Base-by-base conservation (phyloP, 1,140 invertebrate genomes). In the Holotrichia oblita region DNA sequence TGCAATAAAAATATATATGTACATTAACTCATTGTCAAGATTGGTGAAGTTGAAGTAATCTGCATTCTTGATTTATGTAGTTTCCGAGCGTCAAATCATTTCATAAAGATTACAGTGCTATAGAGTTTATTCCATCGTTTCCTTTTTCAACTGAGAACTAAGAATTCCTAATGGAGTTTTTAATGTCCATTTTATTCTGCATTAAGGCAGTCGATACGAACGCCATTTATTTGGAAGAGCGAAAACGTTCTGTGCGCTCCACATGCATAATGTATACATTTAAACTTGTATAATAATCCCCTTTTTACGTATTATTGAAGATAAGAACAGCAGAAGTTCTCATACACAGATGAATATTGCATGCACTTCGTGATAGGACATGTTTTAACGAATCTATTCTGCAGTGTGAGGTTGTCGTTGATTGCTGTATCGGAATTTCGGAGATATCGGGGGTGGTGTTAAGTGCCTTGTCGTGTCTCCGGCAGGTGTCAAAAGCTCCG, bases 381-480 rank as follows among this genome's bases (percentile, higher is more conserved):
- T 69, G 61, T 69, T 69, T 69, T 22, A 69, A 69, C 61, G 27
- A 69, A 69, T 74, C 73, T 74, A 41, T 74, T 40, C 12, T 41
- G 41, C 17, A 20, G 20, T 74, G 73, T 34, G 73, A 0, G 40
- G 17, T 74, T 74, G 73, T 69, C 22, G 61, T 34, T 9, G 73
- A 74, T 74, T 74, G 41, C 40, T 41, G n/a, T 74, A 74, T 74
- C 73, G 40, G 34, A 40, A 34, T 74, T 34, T 74, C 6, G 8
- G 73, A 74, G 41, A 74, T 74, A 74, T 74, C 73, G 34, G 73
- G 73, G 73, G 73, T 20, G 73, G 73, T 74, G 73, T 74, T 74
- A 74, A 74, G 73, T 74, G 73, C 73, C 73, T 74, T 74, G 73
- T 74, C 73, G 73, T 74, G 73, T 74, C 73, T 10, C 34, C 34